Conservation (phyloP, 2,113 vertebrate genomes). For the Taxidea taxus region DNA sequence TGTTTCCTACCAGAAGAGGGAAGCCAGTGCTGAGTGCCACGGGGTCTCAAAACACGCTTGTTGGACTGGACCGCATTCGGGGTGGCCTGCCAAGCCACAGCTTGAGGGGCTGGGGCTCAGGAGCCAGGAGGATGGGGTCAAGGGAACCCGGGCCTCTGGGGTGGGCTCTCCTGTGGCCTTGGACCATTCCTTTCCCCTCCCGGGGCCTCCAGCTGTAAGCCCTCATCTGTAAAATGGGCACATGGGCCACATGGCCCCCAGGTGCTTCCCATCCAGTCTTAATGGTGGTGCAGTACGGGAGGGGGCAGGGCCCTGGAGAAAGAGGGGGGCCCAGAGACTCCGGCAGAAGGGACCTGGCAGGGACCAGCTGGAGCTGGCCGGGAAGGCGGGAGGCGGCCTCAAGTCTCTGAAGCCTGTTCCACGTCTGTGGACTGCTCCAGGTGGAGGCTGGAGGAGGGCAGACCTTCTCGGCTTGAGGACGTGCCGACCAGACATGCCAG, state of each 20-base stretch:
- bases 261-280: too few relatives aligned
- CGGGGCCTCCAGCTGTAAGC: not conserved
- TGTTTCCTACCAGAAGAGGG: not conserved
- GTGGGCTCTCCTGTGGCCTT: not conserved
- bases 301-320: not conserved
- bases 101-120: rapidly evolving
- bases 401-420: not conserved
- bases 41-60: rapidly evolving
- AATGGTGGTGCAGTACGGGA: rapidly evolving
- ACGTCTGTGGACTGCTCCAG: too few relatives aligned
- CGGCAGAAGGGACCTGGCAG: not conserved
- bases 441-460: not conserved
- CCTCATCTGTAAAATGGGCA: not conserved
- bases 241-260: not conserved
- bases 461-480: rapidly evolving
- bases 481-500: rapidly evolving
- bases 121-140: not conserved
- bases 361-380: too few relatives aligned
- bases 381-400: rapidly evolving
- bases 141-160: not conserved
- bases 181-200: not conserved
- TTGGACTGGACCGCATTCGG: rapidly evolving
- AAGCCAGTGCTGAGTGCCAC: not conserved
- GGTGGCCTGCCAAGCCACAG: rapidly evolving
- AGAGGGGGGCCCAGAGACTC: not conserved